These are phyloP conservation scores for Melanostoma mellinum DNA, from an alignment of 2,888 invertebrate species.

Conservation along the genomic window DNA sequence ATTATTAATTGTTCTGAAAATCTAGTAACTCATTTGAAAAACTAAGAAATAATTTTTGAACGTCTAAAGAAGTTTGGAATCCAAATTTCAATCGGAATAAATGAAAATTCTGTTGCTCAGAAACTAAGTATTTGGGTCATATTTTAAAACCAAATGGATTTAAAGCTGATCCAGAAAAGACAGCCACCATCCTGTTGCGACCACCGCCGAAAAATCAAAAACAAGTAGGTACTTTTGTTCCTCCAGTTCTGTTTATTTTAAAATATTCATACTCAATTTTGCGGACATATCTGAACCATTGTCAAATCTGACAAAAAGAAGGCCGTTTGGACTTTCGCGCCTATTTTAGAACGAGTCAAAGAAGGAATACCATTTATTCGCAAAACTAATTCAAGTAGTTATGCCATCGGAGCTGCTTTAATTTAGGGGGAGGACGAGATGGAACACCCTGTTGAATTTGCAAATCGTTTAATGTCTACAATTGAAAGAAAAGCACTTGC, in stretches of 20 bases:
- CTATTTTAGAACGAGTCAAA: not conserved
- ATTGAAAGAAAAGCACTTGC: constrained; percentile 80
- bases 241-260: constrained; percentile 76
- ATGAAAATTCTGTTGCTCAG: constrained; percentile 1
- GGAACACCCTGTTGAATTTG: not conserved
- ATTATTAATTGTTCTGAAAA: not conserved
- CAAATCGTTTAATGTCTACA: constrained; percentile 59
- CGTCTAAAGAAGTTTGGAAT: too few relatives aligned
- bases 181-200: too few relatives aligned
- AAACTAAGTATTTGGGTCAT: constrained; percentile 28
- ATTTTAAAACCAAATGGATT: not conserved
- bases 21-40: too few relatives aligned
- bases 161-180: too few relatives aligned
- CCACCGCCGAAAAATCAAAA: constrained; percentile 45
- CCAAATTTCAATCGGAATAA: too few relatives aligned
- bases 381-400: constrained; percentile 60
- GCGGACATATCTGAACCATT: constrained; percentile 74
- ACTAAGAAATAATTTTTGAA: too few relatives aligned
- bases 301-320: constrained; percentile 53
- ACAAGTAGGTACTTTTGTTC: constrained; percentile 72
- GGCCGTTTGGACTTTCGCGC: constrained; percentile 15
- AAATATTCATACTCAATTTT: constrained; percentile 77
- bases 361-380: constrained; percentile 71
- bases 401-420: constrained; percentile 37
- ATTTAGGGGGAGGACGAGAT: not conserved